Base-by-base conservation (phyloP, 2,797 vertebrate genomes). In the Cygnus olor region DNA sequence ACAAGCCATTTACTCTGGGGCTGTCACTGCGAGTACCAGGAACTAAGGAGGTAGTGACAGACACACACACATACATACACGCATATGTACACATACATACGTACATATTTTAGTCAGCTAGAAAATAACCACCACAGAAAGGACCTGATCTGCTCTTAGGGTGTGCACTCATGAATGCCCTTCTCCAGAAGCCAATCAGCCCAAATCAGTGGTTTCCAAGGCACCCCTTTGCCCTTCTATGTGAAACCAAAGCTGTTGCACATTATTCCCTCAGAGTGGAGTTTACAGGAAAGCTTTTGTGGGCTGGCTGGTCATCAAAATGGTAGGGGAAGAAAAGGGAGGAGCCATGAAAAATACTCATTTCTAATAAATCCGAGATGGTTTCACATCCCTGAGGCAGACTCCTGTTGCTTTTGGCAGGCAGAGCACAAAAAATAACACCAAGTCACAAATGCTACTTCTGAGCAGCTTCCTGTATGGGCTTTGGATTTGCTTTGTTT, bases 341-440 rank as follows among this genome's bases (percentile, higher is more conserved):
- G 45, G 68, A 95, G 74, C 54, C 81, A 89, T 32, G 77, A 94
- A 95, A 97, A 95, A 90, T 73, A 94, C 87, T 89, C 25, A 89
- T 96, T 94, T 94, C 80, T 95, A 94, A 95, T 96, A 97, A 94
- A 97, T 97, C 64, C 0, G 57, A 88, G 87, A 90, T 88, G 64
- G 32, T 93, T 95, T 96, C 95, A 95, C 91, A 95, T 95, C 85
- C 92, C 80, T 92, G 71, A 72, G 76, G 94, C 88, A 96, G 88
- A 89, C 80, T 96, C 79, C 72, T 97, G 93, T 97, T 97, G 85
- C 5, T 97, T 95, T 97, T 97, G 97, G 97, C 97, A 9, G 65
- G 80, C 61, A 94, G 10, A 44, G 85, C 74, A 54, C 36, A 95
- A 97, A 92, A 96, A 96, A 94, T 80, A 97, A 96, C 92, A 96